phyloP scores from a whole-genome alignment of 1,140 invertebrate genomes.

The Brachionus paranguensis region DNA sequence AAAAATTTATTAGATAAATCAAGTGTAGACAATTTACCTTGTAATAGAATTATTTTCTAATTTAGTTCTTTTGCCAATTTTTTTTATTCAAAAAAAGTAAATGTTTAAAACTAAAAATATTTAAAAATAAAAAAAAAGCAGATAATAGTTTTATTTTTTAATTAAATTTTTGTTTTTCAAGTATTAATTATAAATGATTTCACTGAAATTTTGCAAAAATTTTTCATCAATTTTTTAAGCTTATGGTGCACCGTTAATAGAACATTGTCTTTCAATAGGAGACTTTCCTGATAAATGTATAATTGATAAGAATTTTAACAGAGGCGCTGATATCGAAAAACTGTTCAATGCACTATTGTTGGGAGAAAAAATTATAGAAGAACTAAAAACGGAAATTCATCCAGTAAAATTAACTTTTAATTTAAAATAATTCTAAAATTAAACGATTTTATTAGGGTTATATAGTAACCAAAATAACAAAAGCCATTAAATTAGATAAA shows the following conservation, averaged over 20 bases:
- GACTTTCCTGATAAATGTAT: conserved; percentile 63
- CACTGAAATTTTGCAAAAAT: background rate
- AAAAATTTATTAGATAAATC: too few species aligned
- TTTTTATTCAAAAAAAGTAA: too few species aligned
- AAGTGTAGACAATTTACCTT: too few species aligned
- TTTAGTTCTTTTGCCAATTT: too few species aligned
- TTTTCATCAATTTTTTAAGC: conserved; percentile 44
- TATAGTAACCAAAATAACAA: conserved; percentile 73
- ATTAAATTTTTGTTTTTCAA: background rate
- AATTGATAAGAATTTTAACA: conserved; percentile 64
- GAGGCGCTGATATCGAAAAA: conserved; percentile 61
- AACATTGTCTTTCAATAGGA: conserved; percentile 69
- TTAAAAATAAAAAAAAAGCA: too few species aligned
- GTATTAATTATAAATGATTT: background rate
- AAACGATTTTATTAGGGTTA: conserved; percentile 62
- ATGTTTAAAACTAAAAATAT: too few species aligned
- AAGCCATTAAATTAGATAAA: conserved; percentile 61
- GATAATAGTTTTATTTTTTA: background rate
- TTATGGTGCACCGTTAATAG: conserved; percentile 80
- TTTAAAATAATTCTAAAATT: conserved; percentile 41
- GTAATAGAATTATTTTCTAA: too few species aligned
- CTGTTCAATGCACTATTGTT: conserved; percentile 66
- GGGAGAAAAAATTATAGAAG: conserved; percentile 64
- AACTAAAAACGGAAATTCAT: conserved; percentile 47
- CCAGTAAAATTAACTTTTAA: conserved; percentile 43